Evolutionary conservation across 2,888 invertebrate genomes (phyloP).

Genomic region (Temnothorax ravouxi): DNA sequence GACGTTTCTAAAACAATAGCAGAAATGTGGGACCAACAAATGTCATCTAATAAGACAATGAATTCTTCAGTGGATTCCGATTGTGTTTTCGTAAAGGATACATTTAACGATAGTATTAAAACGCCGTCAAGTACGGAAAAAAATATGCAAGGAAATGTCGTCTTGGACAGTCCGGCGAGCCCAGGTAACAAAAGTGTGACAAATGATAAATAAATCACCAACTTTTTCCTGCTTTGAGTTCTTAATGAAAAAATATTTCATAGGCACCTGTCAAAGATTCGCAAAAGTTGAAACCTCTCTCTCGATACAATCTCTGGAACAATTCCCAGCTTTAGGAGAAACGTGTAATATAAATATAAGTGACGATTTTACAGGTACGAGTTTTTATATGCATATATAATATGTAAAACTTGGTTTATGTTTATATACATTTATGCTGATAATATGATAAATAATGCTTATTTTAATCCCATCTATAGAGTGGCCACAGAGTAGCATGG

Average conservation of each 20-base stretch:
- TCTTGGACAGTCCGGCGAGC: neutral
- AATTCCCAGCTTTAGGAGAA: slow-evolving; percentile 60
- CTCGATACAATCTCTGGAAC: slow-evolving; percentile 67
- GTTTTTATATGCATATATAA: neutral
- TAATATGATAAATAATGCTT: neutral
- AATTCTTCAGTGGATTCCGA: slow-evolving; percentile 46
- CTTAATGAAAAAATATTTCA: slow-evolving; percentile 41
- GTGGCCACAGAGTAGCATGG: neutral
- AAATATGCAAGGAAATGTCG: slow-evolving; percentile 70
- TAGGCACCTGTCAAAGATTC: slow-evolving; percentile 43
- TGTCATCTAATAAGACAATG: slow-evolving; percentile 27
- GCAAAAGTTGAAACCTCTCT: slow-evolving; percentile 43
- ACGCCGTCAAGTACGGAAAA: slow-evolving; percentile 69
- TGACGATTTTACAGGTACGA: slow-evolving; percentile 50
- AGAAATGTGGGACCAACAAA: slow-evolving; percentile 74
- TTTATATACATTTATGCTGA: neutral
- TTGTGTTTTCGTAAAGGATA: neutral
- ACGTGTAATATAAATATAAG: slow-evolving; percentile 57
- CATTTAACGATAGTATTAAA: neutral
- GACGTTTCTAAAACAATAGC: slow-evolving; percentile 77
- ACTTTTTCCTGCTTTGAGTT: neutral
- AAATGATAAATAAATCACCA: neutral
- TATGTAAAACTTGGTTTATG: neutral
- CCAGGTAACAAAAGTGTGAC: slow-evolving; percentile 51
- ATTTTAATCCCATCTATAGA: slow-evolving; percentile 18